Evolutionary conservation across 2,888 invertebrate genomes (phyloP), one percentile per base, ranked within the genome.

Genomic region (Brenthis hecate): DNA sequence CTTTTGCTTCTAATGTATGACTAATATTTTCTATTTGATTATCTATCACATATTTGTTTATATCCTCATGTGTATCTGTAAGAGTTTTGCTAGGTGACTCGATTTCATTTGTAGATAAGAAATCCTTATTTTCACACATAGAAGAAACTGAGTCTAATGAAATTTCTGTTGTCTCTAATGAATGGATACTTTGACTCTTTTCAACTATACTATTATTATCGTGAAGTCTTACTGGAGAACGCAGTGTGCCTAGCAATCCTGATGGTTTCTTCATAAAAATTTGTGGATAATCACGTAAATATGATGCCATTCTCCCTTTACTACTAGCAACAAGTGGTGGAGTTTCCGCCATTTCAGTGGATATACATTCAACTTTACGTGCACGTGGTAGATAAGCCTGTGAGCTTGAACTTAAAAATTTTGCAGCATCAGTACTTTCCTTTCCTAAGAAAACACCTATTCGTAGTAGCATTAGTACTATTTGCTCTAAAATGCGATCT

Each of bases 401-500:
- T 43, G 75, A 74, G 72, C 58, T 74, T 28, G 73, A 79, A 72
- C 68, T 80, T 70, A 76, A 72, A 51, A 76, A 47, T 65, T 77
- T 77, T 5, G 74, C 68, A 60, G 74, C 74, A 71, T 80, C 79
- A 14, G 60, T 70, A 28, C 78, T 81, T 65, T 85, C 82, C 66
- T 78, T 85, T 56, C 75, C 78, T 66, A 88, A 73, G 76, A 82
- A 88, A n/a, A 78, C 81, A 63, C 83, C 80, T 66, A 92, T 86
- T 70, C 87, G 80, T 68, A 92, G 75, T 74, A 90, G 76, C 92
- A 92, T 92, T 19, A 88, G 69, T 48, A 83, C 84, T 71, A 92
- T 88, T 75, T 92, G 92, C 78, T 92, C 92, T 63, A 89, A 74
- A 74, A 92, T 87, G 1, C 92, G 86, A 76, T 92, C 92, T 19